A percentile compares a stretch with the other conserved stretches of the same genome.
Evolutionary conservation across 2,888 invertebrate genomes (phyloP).

Genomic region (Eupeodes luniger): DNA sequence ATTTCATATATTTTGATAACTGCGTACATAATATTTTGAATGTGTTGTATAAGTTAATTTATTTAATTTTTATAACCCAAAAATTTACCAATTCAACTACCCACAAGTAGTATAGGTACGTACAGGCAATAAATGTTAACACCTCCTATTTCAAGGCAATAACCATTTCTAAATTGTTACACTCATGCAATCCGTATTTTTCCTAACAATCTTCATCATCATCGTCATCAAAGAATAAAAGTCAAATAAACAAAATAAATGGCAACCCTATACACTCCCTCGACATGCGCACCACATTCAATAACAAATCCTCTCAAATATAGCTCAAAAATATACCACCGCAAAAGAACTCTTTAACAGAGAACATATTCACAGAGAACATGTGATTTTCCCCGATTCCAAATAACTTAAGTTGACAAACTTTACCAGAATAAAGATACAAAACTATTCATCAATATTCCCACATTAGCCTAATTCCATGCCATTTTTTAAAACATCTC

Average conservation of each 20-base stretch:
- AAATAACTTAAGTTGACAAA: conserved; percentile 16
- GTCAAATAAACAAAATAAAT: neutral
- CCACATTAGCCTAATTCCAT: neutral
- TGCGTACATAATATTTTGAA: too few species aligned
- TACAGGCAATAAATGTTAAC: conserved; percentile 7
- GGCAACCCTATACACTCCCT: conserved; percentile 20
- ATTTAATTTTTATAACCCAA: too few species aligned
- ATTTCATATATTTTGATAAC: too few species aligned
- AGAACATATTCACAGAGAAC: conserved; percentile 21
- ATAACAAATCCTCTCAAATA: conserved; percentile 41
- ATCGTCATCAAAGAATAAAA: neutral
- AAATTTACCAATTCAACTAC: neutral
- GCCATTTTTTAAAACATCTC: conserved; percentile 29
- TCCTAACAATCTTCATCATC: too few species aligned
- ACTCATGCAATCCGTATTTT: neutral
- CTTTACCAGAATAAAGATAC: neutral
- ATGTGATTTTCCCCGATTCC: conserved; percentile 34
- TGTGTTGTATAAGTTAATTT: too few species aligned
- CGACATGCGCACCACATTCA: conserved; percentile 43
- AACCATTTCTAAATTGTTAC: neutral
- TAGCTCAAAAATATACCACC: conserved; percentile 2
- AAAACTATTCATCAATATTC: conserved; percentile 15
- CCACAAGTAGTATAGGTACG: neutral
- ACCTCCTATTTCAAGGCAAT: neutral
- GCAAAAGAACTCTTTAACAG: conserved; percentile 3